Conservation (phyloP, 2,113 vertebrate species). For the Bagarius yarrelli region DNA sequence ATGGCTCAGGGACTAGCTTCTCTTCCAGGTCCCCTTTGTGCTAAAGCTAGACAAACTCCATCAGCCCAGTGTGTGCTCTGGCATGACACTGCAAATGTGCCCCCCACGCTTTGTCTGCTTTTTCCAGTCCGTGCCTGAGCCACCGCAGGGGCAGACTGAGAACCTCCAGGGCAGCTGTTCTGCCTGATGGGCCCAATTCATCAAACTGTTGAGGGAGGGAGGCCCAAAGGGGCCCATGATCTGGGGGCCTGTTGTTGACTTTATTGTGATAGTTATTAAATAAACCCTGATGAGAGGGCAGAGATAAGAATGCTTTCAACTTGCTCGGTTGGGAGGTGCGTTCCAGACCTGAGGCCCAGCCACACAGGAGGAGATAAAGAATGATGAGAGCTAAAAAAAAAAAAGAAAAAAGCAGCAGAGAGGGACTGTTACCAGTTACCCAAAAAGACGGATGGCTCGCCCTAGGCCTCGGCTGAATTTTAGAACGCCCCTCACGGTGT, state of each 20-base stretch:
- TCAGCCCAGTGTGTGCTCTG: conserved; percentile 68
- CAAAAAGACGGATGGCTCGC: conserved; percentile 68
- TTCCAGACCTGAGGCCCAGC: conserved; percentile 58
- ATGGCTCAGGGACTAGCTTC: conserved; percentile 65
- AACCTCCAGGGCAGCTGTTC: conserved; percentile 78
- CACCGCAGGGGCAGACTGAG: conserved; percentile 66
- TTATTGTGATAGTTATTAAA: conserved; percentile 73
- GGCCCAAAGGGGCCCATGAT: conserved; percentile 47
- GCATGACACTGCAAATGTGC: conserved; percentile 59
- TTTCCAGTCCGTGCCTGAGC: conserved; percentile 39
- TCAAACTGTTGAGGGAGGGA: conserved; percentile 60
- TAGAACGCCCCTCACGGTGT: conserved; percentile 66
- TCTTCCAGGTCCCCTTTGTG: conserved; percentile 52
- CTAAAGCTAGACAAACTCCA: conserved; percentile 61
- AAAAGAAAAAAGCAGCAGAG: conserved; percentile 46
- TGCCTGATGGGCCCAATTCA: conserved; percentile 74
- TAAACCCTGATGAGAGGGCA: conserved; percentile 68
- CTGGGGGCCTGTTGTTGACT: conserved; percentile 63
- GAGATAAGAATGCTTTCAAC: conserved; percentile 72
- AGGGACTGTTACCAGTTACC: conserved; percentile 54
- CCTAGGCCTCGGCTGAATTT: conserved; percentile 66
- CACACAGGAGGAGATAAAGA: conserved; percentile 30
- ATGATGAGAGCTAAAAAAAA: background rate
- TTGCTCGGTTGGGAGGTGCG: conserved; percentile 61
- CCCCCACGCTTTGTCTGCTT: conserved; percentile 47